Evolutionary conservation across 1,140 invertebrate species (phyloP).

Genomic region (Nomia melanderi): DNA sequence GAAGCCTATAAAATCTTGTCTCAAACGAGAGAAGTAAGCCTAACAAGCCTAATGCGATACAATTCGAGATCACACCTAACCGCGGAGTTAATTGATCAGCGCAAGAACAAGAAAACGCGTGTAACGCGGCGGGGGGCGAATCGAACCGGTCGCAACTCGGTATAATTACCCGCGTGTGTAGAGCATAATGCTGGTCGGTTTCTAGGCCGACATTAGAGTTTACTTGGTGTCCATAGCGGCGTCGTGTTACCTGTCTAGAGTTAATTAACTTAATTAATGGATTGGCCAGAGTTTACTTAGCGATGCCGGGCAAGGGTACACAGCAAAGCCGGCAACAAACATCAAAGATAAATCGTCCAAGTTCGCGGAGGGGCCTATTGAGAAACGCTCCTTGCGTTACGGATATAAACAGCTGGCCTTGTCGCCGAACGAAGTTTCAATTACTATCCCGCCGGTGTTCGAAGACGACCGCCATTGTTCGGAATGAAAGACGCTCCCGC

Average conservation of each 20-base stretch:
- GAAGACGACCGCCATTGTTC: slow-evolving; percentile 4
- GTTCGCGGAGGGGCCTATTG: slow-evolving; percentile 56
- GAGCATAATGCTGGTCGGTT: slow-evolving; percentile 45
- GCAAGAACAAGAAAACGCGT: slow-evolving; percentile 25
- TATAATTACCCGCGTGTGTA: slow-evolving; percentile 49
- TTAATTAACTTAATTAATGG: slow-evolving; percentile 75
- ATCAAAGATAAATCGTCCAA: slow-evolving; percentile 72
- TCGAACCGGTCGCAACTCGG: slow-evolving; percentile 26
- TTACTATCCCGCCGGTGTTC: slow-evolving; percentile 6
- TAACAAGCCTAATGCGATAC: too few species aligned
- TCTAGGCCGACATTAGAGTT: slow-evolving; percentile 66
- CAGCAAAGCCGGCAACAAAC: slow-evolving; percentile 55
- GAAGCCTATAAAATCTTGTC: too few species aligned
- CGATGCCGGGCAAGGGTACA: slow-evolving; percentile 30
- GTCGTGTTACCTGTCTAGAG: slow-evolving; percentile 68
- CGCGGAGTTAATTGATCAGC: neutral
- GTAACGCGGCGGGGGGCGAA: neutral
- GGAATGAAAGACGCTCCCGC: neutral
- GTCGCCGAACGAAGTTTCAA: slow-evolving; percentile 46
- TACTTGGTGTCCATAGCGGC: slow-evolving; percentile 64
- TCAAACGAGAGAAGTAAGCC: too few species aligned
- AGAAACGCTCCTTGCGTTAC: slow-evolving; percentile 43
- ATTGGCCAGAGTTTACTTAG: slow-evolving; percentile 67
- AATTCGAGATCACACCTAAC: neutral
- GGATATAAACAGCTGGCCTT: slow-evolving; percentile 48